Percentiles rank a stretch among this genome's conserved stretches.
Conservation (phyloP, 37 sponge, comb jelly and placozoan species). For the Hexactinellida sp. region DNA sequence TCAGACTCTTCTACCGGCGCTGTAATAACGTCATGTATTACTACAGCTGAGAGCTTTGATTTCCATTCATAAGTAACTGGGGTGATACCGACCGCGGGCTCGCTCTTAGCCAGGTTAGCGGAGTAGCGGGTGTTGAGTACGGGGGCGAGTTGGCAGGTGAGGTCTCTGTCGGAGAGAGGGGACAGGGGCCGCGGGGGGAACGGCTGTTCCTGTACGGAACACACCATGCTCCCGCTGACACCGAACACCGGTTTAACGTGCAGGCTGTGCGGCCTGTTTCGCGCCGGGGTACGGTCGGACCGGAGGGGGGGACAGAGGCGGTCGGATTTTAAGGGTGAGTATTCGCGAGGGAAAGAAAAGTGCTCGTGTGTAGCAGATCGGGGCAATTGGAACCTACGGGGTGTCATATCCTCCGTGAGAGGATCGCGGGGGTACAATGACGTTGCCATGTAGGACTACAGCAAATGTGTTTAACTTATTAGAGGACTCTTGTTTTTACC, state of each 20-base stretch:
- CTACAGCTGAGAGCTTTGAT: not conserved
- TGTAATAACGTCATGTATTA: not conserved
- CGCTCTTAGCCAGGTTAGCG: not conserved
- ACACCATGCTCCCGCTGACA: not conserved
- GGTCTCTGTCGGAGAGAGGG: not conserved
- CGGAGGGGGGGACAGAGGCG: not conserved
- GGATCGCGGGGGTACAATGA: not conserved
- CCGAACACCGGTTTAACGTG: constrained; percentile 5
- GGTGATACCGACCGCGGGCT: not conserved
- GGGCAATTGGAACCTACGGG: not conserved
- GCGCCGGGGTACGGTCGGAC: not conserved
- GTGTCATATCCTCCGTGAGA: constrained; percentile 9
- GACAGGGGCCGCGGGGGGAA: not conserved
- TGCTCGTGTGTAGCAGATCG: constrained; percentile 9
- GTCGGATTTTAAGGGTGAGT: not conserved
- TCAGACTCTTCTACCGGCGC: not conserved
- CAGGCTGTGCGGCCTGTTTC: not conserved
- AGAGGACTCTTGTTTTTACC: no score
- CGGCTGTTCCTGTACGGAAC: not conserved
- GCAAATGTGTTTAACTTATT: no score
- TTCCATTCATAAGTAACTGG: constrained; percentile 13
- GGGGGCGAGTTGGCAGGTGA: not conserved
- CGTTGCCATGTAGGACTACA: no score
- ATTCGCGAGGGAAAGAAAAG: not conserved
- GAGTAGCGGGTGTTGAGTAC: not conserved